Base-by-base conservation (phyloP, 2,888 invertebrate species). In the Ernsta delagoae region DNA sequence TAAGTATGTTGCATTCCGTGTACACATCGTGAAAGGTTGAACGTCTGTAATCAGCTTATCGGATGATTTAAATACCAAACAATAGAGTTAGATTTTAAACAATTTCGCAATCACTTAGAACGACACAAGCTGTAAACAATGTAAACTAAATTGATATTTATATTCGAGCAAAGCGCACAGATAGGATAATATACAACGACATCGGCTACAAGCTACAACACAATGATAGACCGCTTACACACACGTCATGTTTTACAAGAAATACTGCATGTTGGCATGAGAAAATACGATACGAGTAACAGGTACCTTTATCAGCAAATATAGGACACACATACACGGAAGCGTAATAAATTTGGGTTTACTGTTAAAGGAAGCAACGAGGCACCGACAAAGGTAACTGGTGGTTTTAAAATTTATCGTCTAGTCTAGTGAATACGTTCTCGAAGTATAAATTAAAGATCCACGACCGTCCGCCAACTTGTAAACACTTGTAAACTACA, bases 21-120 rank as follows among this genome's bases (percentile, higher is more conserved):
- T 73, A 76, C 78, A 79, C 85, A 86, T 92, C 92, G 92, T 92
- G 92, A 92, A 88, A 92, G 92, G 92, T 92, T 88, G 86, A 81
- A 83, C 71, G 83, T 83, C 81, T 82, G 83, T 83, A 86, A 91
- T 90, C 90, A 86, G 84, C 82, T 85, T 87, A 90, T 90, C 86
- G 78, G 79, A 82, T 85, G 86, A 87, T 85, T 87, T 90, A 90
- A 91, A 91, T 90, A 89, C 87, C 89, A 88, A 80, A 88, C 87
- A 89, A 88, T 84, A 79, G 82, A 82, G 79, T 83, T 86, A 83
- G 84, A 84, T 79, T 78, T 78, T 77, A 65, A 70, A 77, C 63
- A 41, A 69, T 83, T 84, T 77, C 71, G 79, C 79, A 84, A 82
- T 76, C 74, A 77, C 68, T 75, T 63, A 60, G 70, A 64, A 7